Base-by-base conservation (phyloP, 2,113 vertebrate species). In the Charadrius vociferus region DNA sequence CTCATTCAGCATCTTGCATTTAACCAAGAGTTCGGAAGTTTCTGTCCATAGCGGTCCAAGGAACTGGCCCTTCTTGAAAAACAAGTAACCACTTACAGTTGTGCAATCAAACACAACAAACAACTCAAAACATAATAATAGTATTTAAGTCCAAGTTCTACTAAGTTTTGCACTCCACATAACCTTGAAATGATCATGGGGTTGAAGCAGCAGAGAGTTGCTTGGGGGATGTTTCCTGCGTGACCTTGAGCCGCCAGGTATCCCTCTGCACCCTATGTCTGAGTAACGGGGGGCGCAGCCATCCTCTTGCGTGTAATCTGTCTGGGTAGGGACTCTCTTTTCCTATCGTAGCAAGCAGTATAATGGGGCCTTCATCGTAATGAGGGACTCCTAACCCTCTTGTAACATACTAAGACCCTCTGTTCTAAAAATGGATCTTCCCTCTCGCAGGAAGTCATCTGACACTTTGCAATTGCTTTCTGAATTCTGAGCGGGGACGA, bases 231-330 rank as follows among this genome's bases (percentile, higher is more conserved):
- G 23, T 78, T 56, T 90, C 58, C 79, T 50, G 8, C 14, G 23
- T n/a, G 75, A 74, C n/a, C 41, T 63, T 12, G 27, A 50, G 37
- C 34, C 73, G 37, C 13, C 37, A 84, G 52, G 56, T 86, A 20
- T 67, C 45, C 30, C 53, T 39, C 27, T 70, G 39, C 13, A 58
- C 13, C 20, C 36, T 36, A 1, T 1, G 0, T 3, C 41, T 24
- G 20, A 70, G 11, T 58, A 15, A 6, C 0, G 0, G 12, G 15
- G 29, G 4, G 81, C 36, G 5, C 14, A 32, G 52, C 0, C 0
- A 41, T 37, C n/a, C 20, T 71, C 29, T 63, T 56, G 21, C 43
- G 49, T 6, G 0, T 17, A 20, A 41, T 55, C 73, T 63, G 10
- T 59, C 56, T 55, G 26, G 16, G 34, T 5, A 56, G 37, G 24